Percentiles rank a stretch among this genome's conserved stretches.
Evolutionary conservation across 2,113 vertebrate genomes (phyloP).

Genomic region (Poicephalus meyeri): DNA sequence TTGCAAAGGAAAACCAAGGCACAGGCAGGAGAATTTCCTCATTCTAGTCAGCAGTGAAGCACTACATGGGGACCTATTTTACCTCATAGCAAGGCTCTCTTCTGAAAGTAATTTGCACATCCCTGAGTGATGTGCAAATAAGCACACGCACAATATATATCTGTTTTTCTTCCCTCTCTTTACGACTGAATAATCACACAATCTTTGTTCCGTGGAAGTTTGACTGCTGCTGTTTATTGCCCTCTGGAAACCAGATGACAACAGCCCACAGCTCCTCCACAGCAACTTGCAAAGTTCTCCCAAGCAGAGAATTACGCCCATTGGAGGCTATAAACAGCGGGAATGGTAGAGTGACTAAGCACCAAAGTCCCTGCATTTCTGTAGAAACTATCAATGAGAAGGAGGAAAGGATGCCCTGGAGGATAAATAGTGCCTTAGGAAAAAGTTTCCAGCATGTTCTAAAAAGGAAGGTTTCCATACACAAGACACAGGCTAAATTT

Average conservation of each 20-base stretch:
- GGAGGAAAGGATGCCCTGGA: slow-evolving; percentile 28
- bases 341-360: slow-evolving; percentile 47
- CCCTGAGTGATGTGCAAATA: background rate
- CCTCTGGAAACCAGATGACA: slow-evolving; percentile 8
- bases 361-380: slow-evolving; percentile 42
- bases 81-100: background rate
- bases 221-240: slow-evolving; percentile 56
- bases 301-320: background rate
- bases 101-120: background rate
- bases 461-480: background rate
- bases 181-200: background rate
- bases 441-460: slow-evolving; percentile 6
- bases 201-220: slow-evolving; percentile 30
- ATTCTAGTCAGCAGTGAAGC: fast-evolving
- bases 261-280: background rate
- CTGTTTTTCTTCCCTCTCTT: slow-evolving; percentile 27
- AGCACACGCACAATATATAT: background rate
- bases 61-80: background rate
- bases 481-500: background rate
- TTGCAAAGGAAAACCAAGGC: background rate
- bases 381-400: slow-evolving; percentile 31
- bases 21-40: background rate
- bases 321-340: slow-evolving; percentile 45
- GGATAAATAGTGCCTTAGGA: background rate
- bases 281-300: slow-evolving; percentile 4